phyloP scores from a whole-genome alignment of 2,888 invertebrate genomes.

The Pilophorus perplexus region DNA sequence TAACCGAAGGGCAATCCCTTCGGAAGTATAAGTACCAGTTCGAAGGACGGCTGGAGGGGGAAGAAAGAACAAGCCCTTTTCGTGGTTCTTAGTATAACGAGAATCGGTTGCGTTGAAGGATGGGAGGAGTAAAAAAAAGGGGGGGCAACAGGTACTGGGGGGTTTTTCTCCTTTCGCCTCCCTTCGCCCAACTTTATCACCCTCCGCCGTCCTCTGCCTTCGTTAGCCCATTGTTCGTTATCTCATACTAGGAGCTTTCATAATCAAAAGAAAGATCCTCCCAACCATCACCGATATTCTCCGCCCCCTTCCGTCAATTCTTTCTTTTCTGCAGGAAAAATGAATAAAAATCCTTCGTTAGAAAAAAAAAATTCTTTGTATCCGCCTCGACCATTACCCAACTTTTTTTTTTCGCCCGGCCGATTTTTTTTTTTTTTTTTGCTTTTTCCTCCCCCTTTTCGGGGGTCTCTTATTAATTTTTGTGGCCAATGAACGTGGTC shows the following conservation, averaged over 20 bases:
- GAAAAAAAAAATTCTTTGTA: neutral
- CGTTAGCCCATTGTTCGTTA: slow-evolving; percentile 38
- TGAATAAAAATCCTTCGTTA: neutral
- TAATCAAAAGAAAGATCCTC: slow-evolving; percentile 24
- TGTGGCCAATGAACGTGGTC: neutral
- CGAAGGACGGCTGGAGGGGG: neutral
- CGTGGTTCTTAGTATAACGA: slow-evolving; percentile 28
- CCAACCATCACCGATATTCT: neutral
- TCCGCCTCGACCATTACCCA: neutral
- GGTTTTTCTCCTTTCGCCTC: neutral
- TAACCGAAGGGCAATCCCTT: slow-evolving; percentile 24
- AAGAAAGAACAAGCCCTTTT: slow-evolving; percentile 18
- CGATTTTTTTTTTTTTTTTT: too few relatives aligned
- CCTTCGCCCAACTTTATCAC: neutral
- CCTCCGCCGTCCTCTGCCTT: slow-evolving; percentile 2
- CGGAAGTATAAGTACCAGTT: neutral
- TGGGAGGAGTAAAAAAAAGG: neutral
- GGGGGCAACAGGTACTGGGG: slow-evolving; percentile 19
- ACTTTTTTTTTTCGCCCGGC: neutral
- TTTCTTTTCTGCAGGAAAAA: neutral
- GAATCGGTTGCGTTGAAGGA: neutral
- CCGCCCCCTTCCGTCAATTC: neutral
- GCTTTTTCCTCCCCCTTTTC: neutral
- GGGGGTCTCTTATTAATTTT: slow-evolving; percentile 21
- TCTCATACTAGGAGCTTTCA: slow-evolving; percentile 17